Evolutionary conservation across 2,888 invertebrate genomes (phyloP), one percentile per base, ranked within the genome.

Genomic region (Meganola albula): DNA sequence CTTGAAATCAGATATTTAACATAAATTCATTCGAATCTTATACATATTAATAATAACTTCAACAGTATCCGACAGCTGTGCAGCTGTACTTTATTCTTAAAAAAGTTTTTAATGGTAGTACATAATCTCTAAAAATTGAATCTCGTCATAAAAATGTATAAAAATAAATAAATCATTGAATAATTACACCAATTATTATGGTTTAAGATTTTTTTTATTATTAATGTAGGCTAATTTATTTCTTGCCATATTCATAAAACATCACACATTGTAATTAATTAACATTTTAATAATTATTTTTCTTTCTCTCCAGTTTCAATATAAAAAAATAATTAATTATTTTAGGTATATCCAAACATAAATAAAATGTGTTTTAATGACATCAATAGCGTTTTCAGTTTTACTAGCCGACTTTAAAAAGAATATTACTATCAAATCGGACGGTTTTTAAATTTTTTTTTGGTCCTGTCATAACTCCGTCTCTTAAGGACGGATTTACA

Each of bases 181-280:
- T n/a, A n/a, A n/a, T n/a, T n/a, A n/a, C n/a, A n/a, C n/a, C n/a
- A n/a, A n/a, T n/a, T n/a, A n/a, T n/a, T n/a, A n/a, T n/a, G n/a
- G n/a, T n/a, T n/a, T n/a, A n/a, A n/a, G n/a, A n/a, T n/a, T n/a
- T n/a, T n/a, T 12, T 29, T 44, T 29, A 34, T 24, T 30, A 40
- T 34, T 41, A 41, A 40, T 24, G 2, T 46, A 50, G 40, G 30
- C 20, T 57, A 51, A 22, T 34, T 40, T 37, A 43, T 50, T 46
- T 56, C 54, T 56, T 57, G 54, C 57, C 54, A 56, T 56, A 53
- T 48, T 51, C 51, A 32, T 51, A 49, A 37, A 53, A 37, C 39
- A 45, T 44, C 46, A 41, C 39, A 47, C 37, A 27, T 40, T 52
- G 45, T 52, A 43, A 48, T 42, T 49, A 41, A 27, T 38, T 55